A percentile compares a stretch with the other conserved stretches of the same genome.
phyloP scores from a whole-genome alignment of 2,113 vertebrate species.

The Atractosteus spatula region DNA sequence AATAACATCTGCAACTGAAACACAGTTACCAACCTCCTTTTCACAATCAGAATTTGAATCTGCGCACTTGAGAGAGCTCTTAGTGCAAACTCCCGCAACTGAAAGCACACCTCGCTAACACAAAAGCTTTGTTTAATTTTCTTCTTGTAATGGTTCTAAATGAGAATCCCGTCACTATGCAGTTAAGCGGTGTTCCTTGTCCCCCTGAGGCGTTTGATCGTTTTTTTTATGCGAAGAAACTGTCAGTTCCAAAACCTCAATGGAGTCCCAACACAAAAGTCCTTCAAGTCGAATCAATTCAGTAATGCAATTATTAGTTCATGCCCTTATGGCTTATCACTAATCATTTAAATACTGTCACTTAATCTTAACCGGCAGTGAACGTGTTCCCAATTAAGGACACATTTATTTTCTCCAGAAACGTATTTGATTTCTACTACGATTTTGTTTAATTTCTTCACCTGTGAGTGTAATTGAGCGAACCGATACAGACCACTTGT shows the following conservation, averaged over 20 bases:
- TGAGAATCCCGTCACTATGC: constrained; percentile 65
- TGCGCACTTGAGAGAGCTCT: constrained; percentile 51
- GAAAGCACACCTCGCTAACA: constrained; percentile 62
- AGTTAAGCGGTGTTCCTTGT: constrained; percentile 58
- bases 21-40: constrained; percentile 19
- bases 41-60: constrained; percentile 59
- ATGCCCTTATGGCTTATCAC: constrained; percentile 58
- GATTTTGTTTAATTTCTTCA: not conserved
- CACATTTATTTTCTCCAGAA: not conserved
- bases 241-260: constrained; percentile 63
- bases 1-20: not conserved
- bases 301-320: constrained; percentile 68
- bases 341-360: constrained; percentile 71
- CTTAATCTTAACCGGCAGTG: constrained; percentile 56
- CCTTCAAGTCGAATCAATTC: constrained; percentile 76
- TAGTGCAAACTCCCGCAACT: constrained; percentile 58
- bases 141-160: constrained; percentile 63
- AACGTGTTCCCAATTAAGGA: not conserved
- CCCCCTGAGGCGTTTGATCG: constrained; percentile 61
- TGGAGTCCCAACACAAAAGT: constrained; percentile 70
- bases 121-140: constrained; percentile 70
- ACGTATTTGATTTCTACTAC: not conserved
- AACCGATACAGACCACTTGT: not conserved
- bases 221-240: constrained; percentile 71
- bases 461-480: not conserved